Evolutionary conservation across 2,888 invertebrate species (phyloP), one percentile per base, ranked within the genome.

Genomic region (Stratiomys singularior): DNA sequence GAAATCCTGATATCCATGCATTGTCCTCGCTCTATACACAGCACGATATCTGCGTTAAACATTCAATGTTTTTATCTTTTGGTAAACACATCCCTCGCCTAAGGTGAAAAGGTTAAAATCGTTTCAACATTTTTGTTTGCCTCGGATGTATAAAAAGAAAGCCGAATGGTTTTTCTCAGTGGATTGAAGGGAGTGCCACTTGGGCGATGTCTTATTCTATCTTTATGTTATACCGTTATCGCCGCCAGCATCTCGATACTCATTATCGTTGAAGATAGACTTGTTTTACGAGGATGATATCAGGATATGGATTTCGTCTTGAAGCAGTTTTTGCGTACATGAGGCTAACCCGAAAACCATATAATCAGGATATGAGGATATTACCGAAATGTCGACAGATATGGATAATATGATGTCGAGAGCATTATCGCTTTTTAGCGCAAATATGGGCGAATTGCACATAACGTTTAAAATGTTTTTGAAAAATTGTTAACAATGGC

Each of bases 221-320:
- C 37, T 37, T 37, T 37, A 37, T 9, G 9, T 37, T 37, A 37
- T 37, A 37, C 60, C 47, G 58, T 25, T 76, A 66, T 74, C 25
- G 78, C 72, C 69, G 21, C 28, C 60, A 66, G 78, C 77, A 37
- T 58, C 60, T 66, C 47, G 63, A 77, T 77, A 64, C 72, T 78
- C 78, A 78, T 77, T 77, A 78, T 77, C 74, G 69, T 74, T 46
- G 78, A 79, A 72, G 37, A 79, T 79, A 77, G 79, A 79, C 79
- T 79, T 79, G 77, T 79, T 79, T 79, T 79, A 77, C 76, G 79
- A 66, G 77, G 58, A 76, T 79, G 69, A 79, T 77, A 79, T 67
- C 72, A 64, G 72, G 77, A 77, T 72, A 67, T 78, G 77, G 77
- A 64, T 52, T 74, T 76, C 52, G 60, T 47, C 72, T 52, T n/a